Percentiles rank a stretch among this genome's conserved stretches.
phyloP scores from a whole-genome alignment of 53 echinoderm and acorn worm genomes.

The Echinometra lucunter region DNA sequence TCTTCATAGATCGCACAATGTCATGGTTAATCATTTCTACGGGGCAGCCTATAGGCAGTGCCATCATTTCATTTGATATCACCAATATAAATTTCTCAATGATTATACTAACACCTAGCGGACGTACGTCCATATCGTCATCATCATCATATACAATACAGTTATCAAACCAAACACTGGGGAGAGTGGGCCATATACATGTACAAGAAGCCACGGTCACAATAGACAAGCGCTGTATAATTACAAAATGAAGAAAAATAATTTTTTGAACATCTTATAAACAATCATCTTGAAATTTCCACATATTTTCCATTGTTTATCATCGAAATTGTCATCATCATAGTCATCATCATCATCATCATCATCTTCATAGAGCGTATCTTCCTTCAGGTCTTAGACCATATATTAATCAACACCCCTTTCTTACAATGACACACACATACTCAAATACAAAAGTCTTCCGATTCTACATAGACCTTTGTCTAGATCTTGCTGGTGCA shows the following conservation, averaged over 20 bases:
- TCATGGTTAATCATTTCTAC: conserved; percentile 47
- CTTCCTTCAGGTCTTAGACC: not conserved
- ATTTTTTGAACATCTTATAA: conserved; percentile 66
- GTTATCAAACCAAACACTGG: conserved; percentile 44
- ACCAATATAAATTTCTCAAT: conserved; percentile 61
- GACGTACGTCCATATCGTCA: conserved; percentile 29
- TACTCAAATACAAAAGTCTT: conserved; percentile 15
- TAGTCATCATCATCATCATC: not conserved
- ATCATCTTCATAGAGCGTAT: not conserved
- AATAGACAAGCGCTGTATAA: conserved; percentile 46
- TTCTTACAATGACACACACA: not conserved
- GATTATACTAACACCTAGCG: conserved; percentile 69
- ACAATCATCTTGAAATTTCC: conserved; percentile 49
- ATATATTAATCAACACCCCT: not conserved
- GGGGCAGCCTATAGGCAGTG: conserved; percentile 29
- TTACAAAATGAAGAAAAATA: conserved; percentile 66
- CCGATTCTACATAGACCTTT: not conserved
- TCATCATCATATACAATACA: conserved; percentile 66
- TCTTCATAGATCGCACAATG: conserved; percentile 38
- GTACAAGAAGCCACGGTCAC: conserved; percentile 61
- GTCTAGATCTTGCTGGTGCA: conserved; percentile 32
- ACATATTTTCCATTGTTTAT: conserved; percentile 12
- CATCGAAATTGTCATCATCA: not conserved
- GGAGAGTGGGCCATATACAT: conserved; percentile 62
- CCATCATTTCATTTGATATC: conserved; percentile 40